A percentile compares a stretch with the other conserved stretches of the same genome.
These are phyloP conservation scores for Campopleginae sp. DNA, from an alignment of 2,888 invertebrate genomes.

Conservation along the genomic window DNA sequence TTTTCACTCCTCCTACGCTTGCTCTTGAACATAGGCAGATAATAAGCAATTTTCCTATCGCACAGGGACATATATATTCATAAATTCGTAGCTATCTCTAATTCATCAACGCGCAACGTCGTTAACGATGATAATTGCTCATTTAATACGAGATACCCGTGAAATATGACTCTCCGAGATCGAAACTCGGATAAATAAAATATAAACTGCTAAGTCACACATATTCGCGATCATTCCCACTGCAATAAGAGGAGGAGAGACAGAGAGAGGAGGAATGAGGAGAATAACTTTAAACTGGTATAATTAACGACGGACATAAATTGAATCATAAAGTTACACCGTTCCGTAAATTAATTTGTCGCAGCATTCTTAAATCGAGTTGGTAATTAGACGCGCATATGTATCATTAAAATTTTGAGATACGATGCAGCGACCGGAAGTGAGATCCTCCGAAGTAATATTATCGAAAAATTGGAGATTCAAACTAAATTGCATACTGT, in stretches of 20 bases:
- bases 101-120: conserved; percentile 27
- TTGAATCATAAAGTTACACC: conserved; percentile 19
- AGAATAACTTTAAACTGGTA: conserved; percentile 26
- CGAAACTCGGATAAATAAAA: conserved; percentile 21
- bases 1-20: conserved; percentile 18
- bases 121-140: conserved; percentile 32
- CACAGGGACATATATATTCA: conserved; percentile 45
- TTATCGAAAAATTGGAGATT: neutral
- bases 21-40: neutral
- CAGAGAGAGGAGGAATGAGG: neutral
- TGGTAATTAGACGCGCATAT: neutral
- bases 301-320: conserved; percentile 22
- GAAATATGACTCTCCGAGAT: conserved; percentile 47
- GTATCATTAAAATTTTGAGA: neutral
- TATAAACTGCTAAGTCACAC: conserved; percentile 16
- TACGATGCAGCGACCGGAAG: neutral
- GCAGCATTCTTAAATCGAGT: neutral
- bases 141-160: conserved; percentile 23
- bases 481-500: neutral
- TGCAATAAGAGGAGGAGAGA: neutral
- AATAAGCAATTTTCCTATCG: conserved; percentile 40
- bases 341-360: conserved; percentile 19
- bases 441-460: neutral
- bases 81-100: conserved; percentile 16
- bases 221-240: conserved; percentile 22